Base-by-base conservation (phyloP, 2,113 vertebrate species). In the Neotoma lepida region DNA sequence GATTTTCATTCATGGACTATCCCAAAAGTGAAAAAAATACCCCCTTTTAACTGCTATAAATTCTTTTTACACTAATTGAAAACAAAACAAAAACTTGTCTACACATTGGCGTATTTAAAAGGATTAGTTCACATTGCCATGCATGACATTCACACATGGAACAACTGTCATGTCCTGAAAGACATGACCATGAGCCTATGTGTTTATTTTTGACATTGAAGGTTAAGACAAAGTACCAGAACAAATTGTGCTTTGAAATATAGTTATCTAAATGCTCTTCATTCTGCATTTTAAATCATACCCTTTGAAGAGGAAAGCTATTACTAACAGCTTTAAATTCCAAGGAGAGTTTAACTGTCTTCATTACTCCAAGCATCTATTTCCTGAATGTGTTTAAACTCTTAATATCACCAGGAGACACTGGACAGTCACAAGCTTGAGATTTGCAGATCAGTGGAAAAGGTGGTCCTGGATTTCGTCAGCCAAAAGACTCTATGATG, bases 141-240 rank as follows among this genome's bases (percentile, higher is more conserved):
- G 49, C 44, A 80, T 81, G 46, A 92, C 88, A 93, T 41, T 33
- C 24, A 95, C 20, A n/a, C 28, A 86, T 0, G 9, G 22, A 77
- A 80, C 30, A 88, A 63, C 61, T 86, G 24, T 68, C 82, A 54
- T 54, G 90, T 35, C 94, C 91, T 93, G 15, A 90, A 10, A 96
- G 92, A 54, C n/a, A 93, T 76, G 41, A 86, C 6, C 20, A 91
- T 46, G 12, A 93, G 26, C 63, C 76, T 93, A 12, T 51, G 44
- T 89, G 58, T 91, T 64, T 74, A 82, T 88, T 91, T 93, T 61
- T 90, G 44, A 95, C 35, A 95, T 63, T 95, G 84, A 78, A 94
- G 1, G 26, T 86, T 71, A 94, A 94, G 94, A 88, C 54, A 86
- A 92, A 84, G 28, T 71, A 66, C 35, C 77, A 33, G 51, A 12